Conservation (phyloP, 2,113 vertebrate species). For the Clarias macrocephalus region DNA sequence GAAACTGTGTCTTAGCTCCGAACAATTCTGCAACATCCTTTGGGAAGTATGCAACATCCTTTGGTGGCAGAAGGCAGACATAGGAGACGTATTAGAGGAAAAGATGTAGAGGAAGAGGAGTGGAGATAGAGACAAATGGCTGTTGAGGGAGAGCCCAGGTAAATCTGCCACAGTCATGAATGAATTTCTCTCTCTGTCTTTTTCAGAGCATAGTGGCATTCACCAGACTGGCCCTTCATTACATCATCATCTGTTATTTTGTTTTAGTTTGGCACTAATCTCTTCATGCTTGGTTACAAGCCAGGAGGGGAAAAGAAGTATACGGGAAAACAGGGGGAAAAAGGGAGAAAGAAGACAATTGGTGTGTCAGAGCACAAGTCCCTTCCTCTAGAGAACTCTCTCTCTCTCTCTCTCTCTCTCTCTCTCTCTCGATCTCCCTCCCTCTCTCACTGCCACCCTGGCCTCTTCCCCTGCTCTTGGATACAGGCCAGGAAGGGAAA, state of each 20-base stretch:
- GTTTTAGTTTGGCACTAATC: slow-evolving; percentile 82
- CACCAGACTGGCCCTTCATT: slow-evolving; percentile 69
- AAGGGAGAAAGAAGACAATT: slow-evolving; percentile 64
- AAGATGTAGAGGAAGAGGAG: slow-evolving; percentile 25
- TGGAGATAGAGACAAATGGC: background rate
- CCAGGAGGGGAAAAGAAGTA: slow-evolving; percentile 63
- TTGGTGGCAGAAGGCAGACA: slow-evolving; percentile 18
- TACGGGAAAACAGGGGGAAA: background rate
- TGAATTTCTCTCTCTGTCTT: slow-evolving; percentile 48
- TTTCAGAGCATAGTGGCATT: slow-evolving; percentile 19
- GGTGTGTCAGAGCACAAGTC: slow-evolving; percentile 82
- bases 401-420: slow-evolving; percentile 29
- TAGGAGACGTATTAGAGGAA: slow-evolving; percentile 34
- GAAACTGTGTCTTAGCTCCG: slow-evolving; percentile 29
- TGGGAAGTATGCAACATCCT: background rate
- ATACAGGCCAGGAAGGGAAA: slow-evolving; percentile 85
- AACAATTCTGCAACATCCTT: slow-evolving; percentile 27
- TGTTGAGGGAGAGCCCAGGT: background rate
- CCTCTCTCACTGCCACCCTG: slow-evolving; percentile 37
- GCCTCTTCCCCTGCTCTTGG: slow-evolving; percentile 72
- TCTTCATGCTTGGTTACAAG: slow-evolving; percentile 78
- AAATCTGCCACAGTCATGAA: slow-evolving; percentile 20
- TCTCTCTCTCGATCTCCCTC: slow-evolving; percentile 32
- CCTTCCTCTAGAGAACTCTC: slow-evolving; percentile 72
- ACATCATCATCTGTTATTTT: slow-evolving; percentile 87